Percentiles rank a stretch among this genome's conserved stretches.
Evolutionary conservation across 2,888 invertebrate genomes (phyloP).

Genomic region (Parnassius smintheus): DNA sequence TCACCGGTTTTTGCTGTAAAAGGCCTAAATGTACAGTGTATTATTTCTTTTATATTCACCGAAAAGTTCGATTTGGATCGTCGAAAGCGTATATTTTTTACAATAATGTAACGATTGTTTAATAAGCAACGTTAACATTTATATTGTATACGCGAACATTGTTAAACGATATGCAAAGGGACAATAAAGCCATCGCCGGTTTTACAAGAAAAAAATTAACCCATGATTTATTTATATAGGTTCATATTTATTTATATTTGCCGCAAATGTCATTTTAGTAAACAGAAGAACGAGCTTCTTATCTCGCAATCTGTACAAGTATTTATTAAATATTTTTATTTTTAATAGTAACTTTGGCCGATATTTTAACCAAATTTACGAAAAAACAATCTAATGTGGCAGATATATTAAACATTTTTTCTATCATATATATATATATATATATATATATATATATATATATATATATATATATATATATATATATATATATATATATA

Average conservation of each 20-base stretch:
- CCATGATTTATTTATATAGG: neutral
- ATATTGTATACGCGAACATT: slow-evolving; percentile 53
- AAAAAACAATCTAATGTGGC: no score
- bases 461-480: no score
- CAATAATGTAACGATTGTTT: slow-evolving; percentile 49
- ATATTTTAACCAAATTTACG: no score
- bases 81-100: slow-evolving; percentile 18
- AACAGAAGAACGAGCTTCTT: no score
- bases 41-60: slow-evolving; percentile 29
- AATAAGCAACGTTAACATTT: slow-evolving; percentile 62
- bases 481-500: no score
- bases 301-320: no score
- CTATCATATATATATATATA: no score
- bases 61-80: slow-evolving; percentile 24
- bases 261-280: neutral
- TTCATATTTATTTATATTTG: neutral
- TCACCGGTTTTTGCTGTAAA: slow-evolving; percentile 28
- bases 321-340: no score
- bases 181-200: slow-evolving; percentile 19
- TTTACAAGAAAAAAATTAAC: slow-evolving; percentile 41
- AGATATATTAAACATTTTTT: no score
- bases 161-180: slow-evolving; percentile 50
- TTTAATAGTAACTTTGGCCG: no score
- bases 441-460: no score
- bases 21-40: slow-evolving; percentile 28